A percentile compares a stretch with the other conserved stretches of the same genome.
These are phyloP conservation scores for Rhagophthalmus giganteus DNA, from an alignment of 2,888 invertebrate genomes.

Conservation along the genomic window DNA sequence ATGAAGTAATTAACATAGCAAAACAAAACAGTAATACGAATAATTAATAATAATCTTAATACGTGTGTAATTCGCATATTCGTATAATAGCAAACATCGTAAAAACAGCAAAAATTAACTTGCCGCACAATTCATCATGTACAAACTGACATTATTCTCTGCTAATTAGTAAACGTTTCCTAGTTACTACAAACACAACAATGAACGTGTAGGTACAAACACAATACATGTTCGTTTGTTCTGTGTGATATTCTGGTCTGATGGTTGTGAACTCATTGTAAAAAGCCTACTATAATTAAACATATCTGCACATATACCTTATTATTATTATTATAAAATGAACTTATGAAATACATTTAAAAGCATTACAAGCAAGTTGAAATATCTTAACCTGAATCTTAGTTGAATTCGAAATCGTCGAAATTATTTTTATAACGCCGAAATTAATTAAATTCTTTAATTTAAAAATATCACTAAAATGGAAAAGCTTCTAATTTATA, in stretches of 20 bases:
- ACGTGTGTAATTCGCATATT: constrained; percentile 6
- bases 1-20: too few species aligned
- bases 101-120: constrained; percentile 14
- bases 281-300: constrained; percentile 3
- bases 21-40: background rate
- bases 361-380: too few species aligned
- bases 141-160: constrained; percentile 19
- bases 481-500: too few species aligned
- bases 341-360: constrained; percentile 15
- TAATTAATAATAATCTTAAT: constrained; percentile 4
- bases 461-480: too few species aligned
- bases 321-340: too few species aligned
- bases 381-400: too few species aligned
- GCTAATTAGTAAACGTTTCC: constrained; percentile 25
- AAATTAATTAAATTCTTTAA: too few species aligned
- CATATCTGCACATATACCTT: too few species aligned
- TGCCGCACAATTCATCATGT: constrained; percentile 17
- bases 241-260: constrained; percentile 22
- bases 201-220: constrained; percentile 15
- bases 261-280: constrained; percentile 19
- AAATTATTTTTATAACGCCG: too few species aligned
- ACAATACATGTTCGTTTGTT: constrained; percentile 20
- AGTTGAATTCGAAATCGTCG: too few species aligned
- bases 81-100: constrained; percentile 7
- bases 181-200: constrained; percentile 17